Percentiles rank a stretch among this genome's conserved stretches.
Conservation (phyloP, 2,888 invertebrate species). For the Drosophila nigricruria region DNA sequence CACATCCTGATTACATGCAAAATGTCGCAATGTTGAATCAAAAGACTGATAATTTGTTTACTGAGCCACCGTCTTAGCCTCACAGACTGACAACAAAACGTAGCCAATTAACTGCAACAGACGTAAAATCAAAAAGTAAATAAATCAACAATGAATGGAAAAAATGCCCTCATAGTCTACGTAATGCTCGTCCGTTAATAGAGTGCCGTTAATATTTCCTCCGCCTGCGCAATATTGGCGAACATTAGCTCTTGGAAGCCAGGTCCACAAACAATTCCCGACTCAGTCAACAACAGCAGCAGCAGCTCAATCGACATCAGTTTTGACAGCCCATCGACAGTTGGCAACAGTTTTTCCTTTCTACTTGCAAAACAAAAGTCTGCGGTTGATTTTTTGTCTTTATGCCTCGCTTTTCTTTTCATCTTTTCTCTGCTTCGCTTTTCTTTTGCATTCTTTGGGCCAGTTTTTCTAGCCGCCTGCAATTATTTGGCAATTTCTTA, state of each 20-base stretch:
- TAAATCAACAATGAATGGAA: constrained; percentile 55
- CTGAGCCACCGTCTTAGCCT: constrained; percentile 55
- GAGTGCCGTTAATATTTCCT: constrained; percentile 69
- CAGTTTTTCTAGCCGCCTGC: constrained; percentile 50
- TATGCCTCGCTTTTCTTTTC: constrained; percentile 51
- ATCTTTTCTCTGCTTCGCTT: constrained; percentile 33
- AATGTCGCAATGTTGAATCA: constrained; percentile 67
- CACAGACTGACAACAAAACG: constrained; percentile 55
- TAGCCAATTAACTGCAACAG: constrained; percentile 73
- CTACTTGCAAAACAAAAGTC: constrained; percentile 47
- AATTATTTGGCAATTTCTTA: constrained; percentile 76
- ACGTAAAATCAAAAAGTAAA: constrained; percentile 76
- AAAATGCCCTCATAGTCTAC: not conserved
- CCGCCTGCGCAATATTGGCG: constrained; percentile 55
- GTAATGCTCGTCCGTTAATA: not conserved
- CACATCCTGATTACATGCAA: constrained; percentile 69
- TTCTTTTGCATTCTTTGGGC: constrained; percentile 29
- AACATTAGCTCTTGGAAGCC: constrained; percentile 48
- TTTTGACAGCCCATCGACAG: constrained; percentile 73
- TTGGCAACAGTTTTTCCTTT: constrained; percentile 50
- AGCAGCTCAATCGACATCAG: constrained; percentile 50
- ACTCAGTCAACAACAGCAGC: constrained; percentile 37
- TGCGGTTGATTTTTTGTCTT: constrained; percentile 77
- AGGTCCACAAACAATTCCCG: constrained; percentile 1
- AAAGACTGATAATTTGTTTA: constrained; percentile 66